Conservation (phyloP, 2,888 invertebrate species). For the Ophonus ardosiacus region DNA sequence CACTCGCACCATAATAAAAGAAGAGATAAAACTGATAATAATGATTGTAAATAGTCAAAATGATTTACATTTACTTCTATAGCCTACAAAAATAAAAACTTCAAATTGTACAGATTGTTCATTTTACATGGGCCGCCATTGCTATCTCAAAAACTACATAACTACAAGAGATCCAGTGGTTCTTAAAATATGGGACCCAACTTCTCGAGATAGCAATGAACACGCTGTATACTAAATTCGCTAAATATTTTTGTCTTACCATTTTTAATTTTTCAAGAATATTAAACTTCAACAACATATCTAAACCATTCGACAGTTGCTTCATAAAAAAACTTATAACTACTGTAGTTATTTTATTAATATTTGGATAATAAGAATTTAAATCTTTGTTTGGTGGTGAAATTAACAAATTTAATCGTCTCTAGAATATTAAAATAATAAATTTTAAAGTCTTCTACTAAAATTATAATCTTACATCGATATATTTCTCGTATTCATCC, state of each 20-base stretch:
- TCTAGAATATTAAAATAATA: conserved; percentile 66
- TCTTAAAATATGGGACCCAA: too few relatives aligned
- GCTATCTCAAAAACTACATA: too few relatives aligned
- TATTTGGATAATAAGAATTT: conserved; percentile 67
- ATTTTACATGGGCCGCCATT: not conserved
- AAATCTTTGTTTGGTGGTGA: conserved; percentile 68
- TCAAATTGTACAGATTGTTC: not conserved
- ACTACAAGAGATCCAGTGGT: too few relatives aligned
- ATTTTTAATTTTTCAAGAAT: conserved; percentile 70
- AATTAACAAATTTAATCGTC: conserved; percentile 70
- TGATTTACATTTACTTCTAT: conserved; percentile 68
- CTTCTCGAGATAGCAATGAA: too few relatives aligned
- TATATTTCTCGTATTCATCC: conserved; percentile 4
- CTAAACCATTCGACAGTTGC: conserved; percentile 70
- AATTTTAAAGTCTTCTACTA: too few relatives aligned
- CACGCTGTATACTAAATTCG: too few relatives aligned
- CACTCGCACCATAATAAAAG: conserved; percentile 67
- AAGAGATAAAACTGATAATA: conserved; percentile 68
- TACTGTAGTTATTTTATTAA: conserved; percentile 68
- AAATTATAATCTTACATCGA: conserved; percentile 66
- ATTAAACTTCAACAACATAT: conserved; percentile 70
- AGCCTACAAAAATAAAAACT: conserved; percentile 38
- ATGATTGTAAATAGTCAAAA: conserved; percentile 67
- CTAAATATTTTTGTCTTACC: conserved; percentile 56
- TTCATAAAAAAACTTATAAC: conserved; percentile 72